These are phyloP conservation scores for Thereva unica DNA, from an alignment of 2,888 invertebrate species.

Conservation along the genomic window DNA sequence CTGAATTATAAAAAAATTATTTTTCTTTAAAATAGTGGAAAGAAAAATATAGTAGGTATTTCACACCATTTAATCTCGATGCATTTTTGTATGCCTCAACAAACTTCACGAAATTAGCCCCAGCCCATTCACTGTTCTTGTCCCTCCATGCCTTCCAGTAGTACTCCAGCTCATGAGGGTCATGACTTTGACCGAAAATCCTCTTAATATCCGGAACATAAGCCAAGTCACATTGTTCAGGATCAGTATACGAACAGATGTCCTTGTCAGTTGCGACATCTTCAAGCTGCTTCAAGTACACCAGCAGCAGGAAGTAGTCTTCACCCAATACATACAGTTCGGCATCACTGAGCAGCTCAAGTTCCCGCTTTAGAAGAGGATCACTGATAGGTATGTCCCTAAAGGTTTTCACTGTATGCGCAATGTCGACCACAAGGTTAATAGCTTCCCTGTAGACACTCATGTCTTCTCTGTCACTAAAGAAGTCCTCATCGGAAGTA, in stretches of 20 bases:
- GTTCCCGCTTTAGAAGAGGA: too few relatives aligned
- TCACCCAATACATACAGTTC: too few relatives aligned
- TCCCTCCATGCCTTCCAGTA: slow-evolving; percentile 55
- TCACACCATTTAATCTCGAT: slow-evolving; percentile 47
- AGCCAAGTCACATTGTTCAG: slow-evolving; percentile 49
- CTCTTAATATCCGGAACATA: slow-evolving; percentile 53
- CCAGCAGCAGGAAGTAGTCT: too few relatives aligned
- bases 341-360: too few relatives aligned
- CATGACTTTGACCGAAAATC: slow-evolving; percentile 50
- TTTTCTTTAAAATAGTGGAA: neutral
- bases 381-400: too few relatives aligned
- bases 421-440: too few relatives aligned
- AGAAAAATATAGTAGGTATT: slow-evolving; percentile 32
- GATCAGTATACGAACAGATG: slow-evolving; percentile 43
- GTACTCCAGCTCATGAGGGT: slow-evolving; percentile 51
- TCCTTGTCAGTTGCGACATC: neutral
- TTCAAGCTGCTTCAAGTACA: neutral
- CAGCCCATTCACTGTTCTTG: slow-evolving; percentile 51
- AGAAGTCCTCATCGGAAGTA: too few relatives aligned
- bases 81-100: slow-evolving; percentile 52
- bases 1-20: slow-evolving; percentile 2
- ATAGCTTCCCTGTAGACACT: too few relatives aligned
- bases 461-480: too few relatives aligned
- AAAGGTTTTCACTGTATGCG: too few relatives aligned
- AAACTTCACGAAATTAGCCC: slow-evolving; percentile 51